A percentile compares a stretch with the other conserved stretches of the same genome.
phyloP scores from a whole-genome alignment of 2,797 vertebrate species.

The Pteronotus mesoamericanus region DNA sequence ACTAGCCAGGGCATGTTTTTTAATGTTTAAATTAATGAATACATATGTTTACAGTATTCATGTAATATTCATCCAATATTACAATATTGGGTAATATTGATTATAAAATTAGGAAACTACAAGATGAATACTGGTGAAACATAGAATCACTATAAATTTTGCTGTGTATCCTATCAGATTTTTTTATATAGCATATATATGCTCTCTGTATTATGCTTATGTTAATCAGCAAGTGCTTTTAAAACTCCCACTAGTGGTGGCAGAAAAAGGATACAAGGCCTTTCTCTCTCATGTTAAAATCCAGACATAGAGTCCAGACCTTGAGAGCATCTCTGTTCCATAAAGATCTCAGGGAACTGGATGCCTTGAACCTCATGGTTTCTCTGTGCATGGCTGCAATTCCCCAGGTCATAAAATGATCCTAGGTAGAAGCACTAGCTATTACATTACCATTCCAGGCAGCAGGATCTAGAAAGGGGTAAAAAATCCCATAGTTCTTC shows the following conservation, averaged over 20 bases:
- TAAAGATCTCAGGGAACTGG: not conserved
- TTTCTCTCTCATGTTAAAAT: not conserved
- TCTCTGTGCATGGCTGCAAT: not conserved
- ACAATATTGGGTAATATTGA: too few relatives aligned
- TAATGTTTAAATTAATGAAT: constrained; percentile 1
- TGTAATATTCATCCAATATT: too few relatives aligned
- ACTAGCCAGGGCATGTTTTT: too few relatives aligned
- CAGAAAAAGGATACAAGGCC: not conserved
- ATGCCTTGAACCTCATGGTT: not conserved
- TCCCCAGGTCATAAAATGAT: not conserved
- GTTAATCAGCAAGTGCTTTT: not conserved
- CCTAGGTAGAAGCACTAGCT: not conserved
- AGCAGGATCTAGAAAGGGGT: not conserved
- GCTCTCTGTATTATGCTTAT: not conserved
- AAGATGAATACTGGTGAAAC: not conserved
- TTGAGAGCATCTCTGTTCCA: not conserved
- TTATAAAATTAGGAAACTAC: not conserved
- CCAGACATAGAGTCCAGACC: not conserved
- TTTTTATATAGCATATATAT: not conserved
- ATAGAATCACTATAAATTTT: not conserved
- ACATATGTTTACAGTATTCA: not conserved
- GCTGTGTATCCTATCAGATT: not conserved
- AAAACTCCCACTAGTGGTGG: not conserved
- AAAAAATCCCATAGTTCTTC: not conserved
- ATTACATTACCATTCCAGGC: not conserved